phyloP scores from a whole-genome alignment of 1,140 invertebrate genomes.

The Zophobas atratus region DNA sequence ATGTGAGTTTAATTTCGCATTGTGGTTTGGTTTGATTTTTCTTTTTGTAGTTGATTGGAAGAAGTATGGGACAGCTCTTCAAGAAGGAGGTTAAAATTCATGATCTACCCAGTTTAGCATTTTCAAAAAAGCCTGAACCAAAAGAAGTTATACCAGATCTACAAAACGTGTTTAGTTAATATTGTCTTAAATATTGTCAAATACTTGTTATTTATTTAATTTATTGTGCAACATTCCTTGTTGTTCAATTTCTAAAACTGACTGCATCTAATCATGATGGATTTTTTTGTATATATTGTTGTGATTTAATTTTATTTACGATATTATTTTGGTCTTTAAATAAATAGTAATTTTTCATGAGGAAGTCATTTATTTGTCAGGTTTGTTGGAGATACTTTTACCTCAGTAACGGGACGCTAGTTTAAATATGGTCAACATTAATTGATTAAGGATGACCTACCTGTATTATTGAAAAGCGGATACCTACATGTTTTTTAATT shows the following conservation, averaged over 20 bases:
- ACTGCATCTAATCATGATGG: constrained; percentile 22
- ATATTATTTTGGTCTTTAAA: constrained; percentile 35
- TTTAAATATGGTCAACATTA: too few species aligned
- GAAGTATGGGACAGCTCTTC: constrained; percentile 87
- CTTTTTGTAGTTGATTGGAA: constrained; percentile 78
- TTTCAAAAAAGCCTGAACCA: constrained; percentile 72
- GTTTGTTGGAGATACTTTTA: too few species aligned
- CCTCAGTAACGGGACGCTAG: too few species aligned
- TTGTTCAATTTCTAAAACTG: constrained; percentile 54
- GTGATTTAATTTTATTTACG: constrained; percentile 40
- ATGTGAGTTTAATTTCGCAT: constrained; percentile 70
- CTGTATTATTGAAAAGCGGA: too few species aligned
- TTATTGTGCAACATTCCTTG: constrained; percentile 60
- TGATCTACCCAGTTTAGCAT: constrained; percentile 80
- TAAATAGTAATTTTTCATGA: constrained; percentile 34
- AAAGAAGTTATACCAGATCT: constrained; percentile 66
- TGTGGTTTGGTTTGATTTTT: constrained; percentile 33
- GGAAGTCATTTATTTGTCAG: neutral
- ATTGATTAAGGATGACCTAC: too few species aligned
- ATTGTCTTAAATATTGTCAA: constrained; percentile 45
- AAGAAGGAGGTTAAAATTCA: constrained; percentile 88
- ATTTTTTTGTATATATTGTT: constrained; percentile 43
- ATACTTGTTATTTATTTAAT: constrained; percentile 51
- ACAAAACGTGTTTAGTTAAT: constrained; percentile 60
- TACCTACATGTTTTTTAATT: too few species aligned